Percentiles rank a stretch among this genome's conserved stretches.
Evolutionary conservation across 1,140 invertebrate genomes (phyloP).

Genomic region (Tenebrio molitor): DNA sequence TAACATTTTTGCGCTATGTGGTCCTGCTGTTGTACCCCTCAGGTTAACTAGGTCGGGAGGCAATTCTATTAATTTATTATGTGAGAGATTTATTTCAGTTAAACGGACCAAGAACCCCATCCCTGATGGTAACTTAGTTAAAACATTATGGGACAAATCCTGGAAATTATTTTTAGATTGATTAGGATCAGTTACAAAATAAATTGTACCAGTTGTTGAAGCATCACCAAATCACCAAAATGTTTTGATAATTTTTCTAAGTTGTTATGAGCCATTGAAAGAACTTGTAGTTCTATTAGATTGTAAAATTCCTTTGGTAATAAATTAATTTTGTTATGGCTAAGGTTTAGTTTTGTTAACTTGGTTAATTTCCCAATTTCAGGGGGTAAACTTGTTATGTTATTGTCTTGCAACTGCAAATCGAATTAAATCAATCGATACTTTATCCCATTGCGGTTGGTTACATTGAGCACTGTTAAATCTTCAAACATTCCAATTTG

Average conservation of each 20-base stretch:
- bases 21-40: conserved; percentile 68
- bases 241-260: conserved; percentile 70
- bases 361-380: conserved; percentile 82
- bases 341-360: conserved; percentile 83
- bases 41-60: conserved; percentile 77
- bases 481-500: conserved; percentile 79
- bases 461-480: conserved; percentile 80
- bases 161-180: conserved; percentile 65
- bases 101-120: conserved; percentile 82
- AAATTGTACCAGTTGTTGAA: conserved; percentile 77
- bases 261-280: conserved; percentile 81
- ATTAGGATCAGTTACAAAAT: no score
- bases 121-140: conserved; percentile 80
- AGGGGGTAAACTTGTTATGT: conserved; percentile 76
- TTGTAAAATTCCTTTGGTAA: conserved; percentile 77
- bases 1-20: no score
- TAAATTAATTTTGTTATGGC: conserved; percentile 79
- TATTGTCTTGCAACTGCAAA: conserved; percentile 80
- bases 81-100: conserved; percentile 82
- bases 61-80: conserved; percentile 80
- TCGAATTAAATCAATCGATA: conserved; percentile 32
- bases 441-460: conserved; percentile 57
- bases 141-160: conserved; percentile 76
- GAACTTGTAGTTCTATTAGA: conserved; percentile 75
- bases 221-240: conserved; percentile 81